Evolutionary conservation across 2,113 vertebrate species (phyloP), one percentile per base, ranked within the genome.

Genomic region (Globicephala melas): DNA sequence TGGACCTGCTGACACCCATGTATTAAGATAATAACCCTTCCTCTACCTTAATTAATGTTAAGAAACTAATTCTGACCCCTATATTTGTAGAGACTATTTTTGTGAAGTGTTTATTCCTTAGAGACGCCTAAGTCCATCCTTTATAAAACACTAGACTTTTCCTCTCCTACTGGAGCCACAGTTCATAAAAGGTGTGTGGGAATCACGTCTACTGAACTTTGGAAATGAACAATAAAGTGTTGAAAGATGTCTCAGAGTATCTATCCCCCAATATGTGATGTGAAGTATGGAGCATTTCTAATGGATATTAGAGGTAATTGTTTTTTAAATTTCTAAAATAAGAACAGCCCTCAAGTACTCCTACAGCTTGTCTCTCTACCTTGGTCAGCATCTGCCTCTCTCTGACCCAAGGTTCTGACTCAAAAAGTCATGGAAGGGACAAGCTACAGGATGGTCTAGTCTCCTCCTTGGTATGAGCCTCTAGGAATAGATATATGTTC

Each of bases 381-480:
- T n/a, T 20, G 18, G 8, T 65, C 21, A 41, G 73, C 11, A 1
- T 58, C 21, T 23, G 2, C 5, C 60, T 85, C 6, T 36, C 31
- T 81, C 36, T 77, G 36, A 84, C 15, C 55, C 23, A 17, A n/a
- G 5, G 28, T 73, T 74, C 71, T 81, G 31, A 41, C 33, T 11
- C 41, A n/a, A 68, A 74, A 33, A 62, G 44, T 20, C 68, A 38
- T 0, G 3, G 55, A 38, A 53, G 8, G 11, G 12, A 21, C 18
- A 20, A 63, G 18, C 62, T 73, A 6, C 11, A 60, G 85, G 55
- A 65, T n/a, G 8, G 1, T 8, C 9, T 25, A 14, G 10, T n/a
- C 6, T 6, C 8, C 1, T 0, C 17, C 38, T 36, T 41, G 36
- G 5, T 2, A 41, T 21, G 31, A 21, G 50, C 4, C 11, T 7